Evolutionary conservation across 92 coral and sea anemone genomes (phyloP), one percentile per base, ranked within the genome.

Genomic region (Epizoanthus stellaris): DNA sequence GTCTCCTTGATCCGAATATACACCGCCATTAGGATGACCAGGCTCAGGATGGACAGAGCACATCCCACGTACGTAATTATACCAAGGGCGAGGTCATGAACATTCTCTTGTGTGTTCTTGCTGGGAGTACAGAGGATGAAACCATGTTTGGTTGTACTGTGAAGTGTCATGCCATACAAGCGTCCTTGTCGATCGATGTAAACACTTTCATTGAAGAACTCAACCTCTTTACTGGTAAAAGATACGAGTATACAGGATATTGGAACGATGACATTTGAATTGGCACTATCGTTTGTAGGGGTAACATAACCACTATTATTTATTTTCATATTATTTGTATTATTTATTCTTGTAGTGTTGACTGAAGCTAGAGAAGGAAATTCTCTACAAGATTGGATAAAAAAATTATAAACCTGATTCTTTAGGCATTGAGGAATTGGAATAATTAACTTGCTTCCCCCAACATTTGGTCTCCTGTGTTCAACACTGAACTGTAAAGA

Each of bases 31-130:
- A 67, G 73, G 45, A 34, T 38, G 30, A 38, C 12, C 47, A 67
- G 38, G n/a, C 77, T 49, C 20, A 45, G 34, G 21, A 73, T 17
- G 0, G 77, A 73, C 52, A 73, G 25, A 47, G 77, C 60, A 20
- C 77, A 59, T 47, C 77, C 77, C 6, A 73, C 21, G 77, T 73
- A 73, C 16, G 77, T 73, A 7, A 45, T 73, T 2, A 73, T 4
- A 49, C 61, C 57, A 45, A 73, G 23, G 10, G 62, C 77, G 6
- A 73, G 20, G 8, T 59, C 47, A 49, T 73, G 20, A 1, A 9
- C 61, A 49, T 12, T 49, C 23, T 73, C 54, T 11, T 25, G 11
- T n/a, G 20, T 1, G 8, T 12, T 40, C 3, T 25, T 6, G 15
- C 1, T 4, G 2, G 6, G 16, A 45, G 62, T 16, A 3, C 77